phyloP scores from a whole-genome alignment of 2,113 vertebrate species.

The Lipophrys pholis region DNA sequence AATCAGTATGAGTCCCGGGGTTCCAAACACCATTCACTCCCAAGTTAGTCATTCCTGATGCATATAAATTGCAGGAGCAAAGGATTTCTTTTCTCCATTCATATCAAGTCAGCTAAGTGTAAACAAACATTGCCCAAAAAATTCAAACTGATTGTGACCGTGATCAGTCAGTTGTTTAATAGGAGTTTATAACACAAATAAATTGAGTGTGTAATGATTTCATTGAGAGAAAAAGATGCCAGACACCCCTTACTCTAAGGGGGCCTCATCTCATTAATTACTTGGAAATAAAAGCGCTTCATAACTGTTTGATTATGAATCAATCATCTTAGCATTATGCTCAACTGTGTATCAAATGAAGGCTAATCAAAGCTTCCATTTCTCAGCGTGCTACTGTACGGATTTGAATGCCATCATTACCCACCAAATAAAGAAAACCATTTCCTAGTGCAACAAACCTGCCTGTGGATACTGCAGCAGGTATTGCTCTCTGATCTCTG shows the following conservation, averaged over 20 bases:
- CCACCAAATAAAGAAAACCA: neutral
- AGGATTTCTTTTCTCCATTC: no score
- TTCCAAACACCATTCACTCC: no score
- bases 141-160: neutral
- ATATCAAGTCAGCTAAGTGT: neutral
- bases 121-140: no score
- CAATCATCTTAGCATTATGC: neutral
- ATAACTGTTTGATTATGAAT: neutral
- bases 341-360: neutral
- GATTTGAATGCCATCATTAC: neutral
- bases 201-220: no score
- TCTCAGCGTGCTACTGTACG: neutral
- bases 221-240: no score
- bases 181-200: no score
- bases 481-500: neutral
- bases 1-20: no score
- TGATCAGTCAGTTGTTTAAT: neutral
- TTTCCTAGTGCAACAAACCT: conserved; percentile 10
- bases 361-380: neutral
- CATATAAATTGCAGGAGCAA: no score
- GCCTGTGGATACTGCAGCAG: neutral
- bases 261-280: no score
- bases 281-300: no score
- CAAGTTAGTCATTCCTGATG: no score
- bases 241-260: no score